Conservation (phyloP, 1,140 invertebrate species). For the Pseudomyrmex sp. region DNA sequence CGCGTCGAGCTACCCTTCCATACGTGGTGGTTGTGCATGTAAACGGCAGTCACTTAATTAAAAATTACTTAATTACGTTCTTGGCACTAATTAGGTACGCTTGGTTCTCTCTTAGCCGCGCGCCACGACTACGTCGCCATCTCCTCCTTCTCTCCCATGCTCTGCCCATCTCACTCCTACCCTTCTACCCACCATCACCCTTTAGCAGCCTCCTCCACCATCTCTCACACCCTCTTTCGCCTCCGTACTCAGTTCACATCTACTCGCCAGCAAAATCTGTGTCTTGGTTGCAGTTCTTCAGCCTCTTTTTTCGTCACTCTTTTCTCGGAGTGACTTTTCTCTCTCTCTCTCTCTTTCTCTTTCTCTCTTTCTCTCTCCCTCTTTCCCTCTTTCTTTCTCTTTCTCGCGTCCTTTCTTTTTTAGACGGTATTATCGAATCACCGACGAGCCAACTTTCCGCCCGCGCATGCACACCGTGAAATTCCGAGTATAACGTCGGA, state of each 20-base stretch:
- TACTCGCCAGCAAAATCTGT: slow-evolving; percentile 69
- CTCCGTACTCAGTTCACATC: slow-evolving; percentile 64
- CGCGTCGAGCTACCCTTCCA: slow-evolving; percentile 73
- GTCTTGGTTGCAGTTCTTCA: slow-evolving; percentile 72
- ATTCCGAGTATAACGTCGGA: slow-evolving; percentile 21
- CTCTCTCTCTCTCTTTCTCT: not conserved
- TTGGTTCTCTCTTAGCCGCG: slow-evolving; percentile 76
- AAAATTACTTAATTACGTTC: slow-evolving; percentile 89
- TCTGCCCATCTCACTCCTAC: slow-evolving; percentile 72
- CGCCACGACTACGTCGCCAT: slow-evolving; percentile 74
- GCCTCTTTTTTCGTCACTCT: slow-evolving; percentile 58
- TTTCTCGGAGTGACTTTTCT: slow-evolving; percentile 11
- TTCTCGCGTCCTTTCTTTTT: slow-evolving; percentile 53
- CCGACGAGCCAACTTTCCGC: slow-evolving; percentile 22
- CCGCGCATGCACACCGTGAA: slow-evolving; percentile 18
- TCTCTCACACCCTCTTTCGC: slow-evolving; percentile 66
- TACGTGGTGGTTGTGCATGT: slow-evolving; percentile 78
- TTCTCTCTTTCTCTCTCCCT: slow-evolving; percentile 29
- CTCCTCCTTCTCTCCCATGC: slow-evolving; percentile 68
- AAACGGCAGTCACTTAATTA: slow-evolving; percentile 87
- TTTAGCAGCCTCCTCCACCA: slow-evolving; percentile 66
- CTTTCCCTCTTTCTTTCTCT: slow-evolving; percentile 16
- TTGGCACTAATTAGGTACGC: slow-evolving; percentile 87
- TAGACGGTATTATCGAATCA: slow-evolving; percentile 50
- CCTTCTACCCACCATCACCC: slow-evolving; percentile 65